These are phyloP conservation scores for Caenorhabditis sulstoni DNA, from an alignment of 2,888 invertebrate genomes.

Conservation along the genomic window DNA sequence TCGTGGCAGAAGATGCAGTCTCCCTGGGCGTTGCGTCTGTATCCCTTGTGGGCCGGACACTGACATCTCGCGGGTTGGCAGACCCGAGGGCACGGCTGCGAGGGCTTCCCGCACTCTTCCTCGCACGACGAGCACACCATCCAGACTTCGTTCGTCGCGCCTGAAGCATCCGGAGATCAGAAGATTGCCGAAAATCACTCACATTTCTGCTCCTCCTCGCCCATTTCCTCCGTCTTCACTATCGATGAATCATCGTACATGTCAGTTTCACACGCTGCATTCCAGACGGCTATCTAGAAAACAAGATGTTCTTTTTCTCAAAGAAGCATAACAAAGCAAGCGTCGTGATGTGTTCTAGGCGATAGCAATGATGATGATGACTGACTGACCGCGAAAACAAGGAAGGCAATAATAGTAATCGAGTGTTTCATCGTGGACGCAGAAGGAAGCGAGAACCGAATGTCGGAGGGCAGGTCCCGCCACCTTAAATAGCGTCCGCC, in stretches of 20 bases:
- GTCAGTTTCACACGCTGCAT: conserved; percentile 42
- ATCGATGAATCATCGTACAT: conserved; percentile 52
- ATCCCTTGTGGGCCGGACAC: conserved; percentile 69
- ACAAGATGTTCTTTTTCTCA: conserved; percentile 11
- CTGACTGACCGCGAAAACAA: conserved; percentile 43
- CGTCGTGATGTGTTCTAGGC: neutral
- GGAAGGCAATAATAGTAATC: conserved; percentile 32
- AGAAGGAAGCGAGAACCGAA: conserved; percentile 39
- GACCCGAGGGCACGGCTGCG: conserved; percentile 56
- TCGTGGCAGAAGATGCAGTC: conserved; percentile 58
- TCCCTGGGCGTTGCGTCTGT: conserved; percentile 48
- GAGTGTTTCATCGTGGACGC: conserved; percentile 39
- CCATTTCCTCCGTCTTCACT: conserved; percentile 35
- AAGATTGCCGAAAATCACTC: conserved; percentile 8
- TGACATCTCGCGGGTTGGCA: conserved; percentile 68
- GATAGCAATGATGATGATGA: neutral
- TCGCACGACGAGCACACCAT: conserved; percentile 68
- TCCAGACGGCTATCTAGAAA: conserved; percentile 40
- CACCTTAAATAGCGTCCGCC: conserved; percentile 38
- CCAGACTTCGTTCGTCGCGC: conserved; percentile 64
- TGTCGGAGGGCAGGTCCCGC: conserved; percentile 45
- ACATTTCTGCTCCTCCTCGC: conserved; percentile 35
- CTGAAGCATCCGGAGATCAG: conserved; percentile 12
- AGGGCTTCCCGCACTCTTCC: conserved; percentile 57
- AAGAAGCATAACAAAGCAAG: conserved; percentile 10